Evolutionary conservation across 2,113 vertebrate genomes (phyloP), one percentile per base, ranked within the genome.

Genomic region (Cololabis saira): DNA sequence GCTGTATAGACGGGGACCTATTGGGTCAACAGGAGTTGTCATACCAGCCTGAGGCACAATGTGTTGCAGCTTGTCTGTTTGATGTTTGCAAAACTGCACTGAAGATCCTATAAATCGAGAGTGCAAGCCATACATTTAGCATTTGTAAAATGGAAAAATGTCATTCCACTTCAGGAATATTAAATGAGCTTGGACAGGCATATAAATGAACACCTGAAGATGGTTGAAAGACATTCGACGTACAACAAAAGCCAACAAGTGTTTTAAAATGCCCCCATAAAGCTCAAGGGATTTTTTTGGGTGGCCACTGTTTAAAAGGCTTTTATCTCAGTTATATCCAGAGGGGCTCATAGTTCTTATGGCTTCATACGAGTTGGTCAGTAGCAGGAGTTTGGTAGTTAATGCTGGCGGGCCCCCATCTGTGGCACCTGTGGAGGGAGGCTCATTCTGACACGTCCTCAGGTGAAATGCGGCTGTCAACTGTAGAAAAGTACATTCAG

Each of bases 1-100:
- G n/a, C 16, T 69, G 21, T 59, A 79, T 55, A 84, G 78, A 57
- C 50, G 58, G 58, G 57, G 45, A 21, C 72, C 54, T 60, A 24
- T 44, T 76, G 9, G 72, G 69, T 74, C 75, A 83, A 50, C 59
- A 33, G 27, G 22, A 75, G 72, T 58, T 58, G 47, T 24, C 53
- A 54, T 24, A 41, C 18, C 50, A 24, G 74, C 85, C 75, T 78
- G 53, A 69, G 87, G 85, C 78, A 64, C 58, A 59, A 81, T 78
- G 61, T 70, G 86, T 61, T 37, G 42, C 61, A 74, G 74, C 83
- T 75, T 79, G 86, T 77, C 77, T 77, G 63, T 57, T 66, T 70
- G 37, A 63, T 72, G 57, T 67, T 67, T 77, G 58, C 61, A 49
- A 66, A 61, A 57, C 50, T 72, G 50, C 4, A 71, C 19, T 30